Evolutionary conservation across 2,113 vertebrate species (phyloP), one percentile per base, ranked within the genome.

Genomic region (Cryptomyrus ogoouensis): DNA sequence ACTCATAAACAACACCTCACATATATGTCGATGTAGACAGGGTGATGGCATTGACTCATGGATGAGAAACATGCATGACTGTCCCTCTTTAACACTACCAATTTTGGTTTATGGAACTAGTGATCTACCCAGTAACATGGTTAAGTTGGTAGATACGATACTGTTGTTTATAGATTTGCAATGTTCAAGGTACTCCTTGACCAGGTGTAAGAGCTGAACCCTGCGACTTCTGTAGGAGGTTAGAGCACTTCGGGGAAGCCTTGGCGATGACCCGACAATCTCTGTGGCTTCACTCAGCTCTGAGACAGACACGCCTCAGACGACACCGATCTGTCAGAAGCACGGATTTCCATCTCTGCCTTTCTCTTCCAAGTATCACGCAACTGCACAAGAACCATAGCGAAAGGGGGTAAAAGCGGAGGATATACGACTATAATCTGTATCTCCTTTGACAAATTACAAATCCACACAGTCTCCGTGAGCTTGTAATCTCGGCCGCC

Each of bases 291-390:
- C 27, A 35, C 31, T 35, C 39, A 10, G 19, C 42, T 46, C 17
- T 24, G 42, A 35, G 27, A 42, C 47, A 24, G 39, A n/a, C 27
- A 47, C 83, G 31, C 13, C 84, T 70, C 44, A 7, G 56, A 44
- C 84, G 44, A 70, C 83, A 74, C 83, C n/a, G 47, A 52, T 87
- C 89, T 87, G 83, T 86, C 89, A 90, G 46, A 9, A 87, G 74
- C 15, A 24, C 83, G 62, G 24, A 39, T 21, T 62, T 46, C 74
- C 80, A 58, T n/a, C 89, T 86, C 17, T 12, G 58, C 5, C 4
- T 46, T 44, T 46, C 58, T 35, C n/a, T 10, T n/a, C 44, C 83
- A 84, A 12, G 83, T 13, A 9, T 46, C 83, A 47, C 42, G 13
- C 83, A 44, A 46, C 35, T 24, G 19, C 13, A 84, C 83, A 47